Base-by-base conservation (phyloP, 1,140 invertebrate species). In the Fopius arisanus region DNA sequence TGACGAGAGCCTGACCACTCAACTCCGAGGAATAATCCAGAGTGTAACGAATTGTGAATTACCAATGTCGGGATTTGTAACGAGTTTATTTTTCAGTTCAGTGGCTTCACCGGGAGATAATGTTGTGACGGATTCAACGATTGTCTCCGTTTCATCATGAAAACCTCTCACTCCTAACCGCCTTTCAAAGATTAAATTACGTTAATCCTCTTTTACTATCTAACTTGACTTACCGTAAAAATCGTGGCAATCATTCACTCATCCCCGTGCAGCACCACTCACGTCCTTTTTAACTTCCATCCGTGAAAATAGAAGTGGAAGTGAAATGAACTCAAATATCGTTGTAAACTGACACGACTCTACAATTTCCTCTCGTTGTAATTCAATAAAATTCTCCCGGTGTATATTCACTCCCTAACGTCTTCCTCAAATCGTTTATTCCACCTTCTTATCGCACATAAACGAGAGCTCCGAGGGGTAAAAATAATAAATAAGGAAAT, bases 341-440 rank as follows among this genome's bases (percentile, higher is more conserved):
- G 21, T 26, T 59, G 54, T 26, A 59, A 59, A 59, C 54, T 59
- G 54, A 59, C 54, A 59, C 54, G 54, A 59, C 23, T 51, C 43
- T 26, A 59, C 54, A 59, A 59, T 51, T 48, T 21, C 48, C 41
- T 37, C 41, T 31, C 41, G 23, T 70, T 59, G 41, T 70, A 59
- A 59, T 59, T 59, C 54, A 59, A 59, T 59, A 59, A 59, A 59
- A 59, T 59, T 59, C 14, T 59, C 23, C 54, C 54, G 54, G 54
- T 59, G 19, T 59, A 48, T 48, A 59, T 59, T 29, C 43, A 21
- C 59, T 65, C 70, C 43, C 26, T 33, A 21, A 28, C 67, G n/a
- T 43, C 67, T 31, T 41, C 40, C 41, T 68, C 40, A 48, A 48
- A 29, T 62, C 51, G 68, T 51, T 37, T 71, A 31, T 51, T 51